phyloP scores from a whole-genome alignment of 2,888 invertebrate species.

The Eurytoma californica region DNA sequence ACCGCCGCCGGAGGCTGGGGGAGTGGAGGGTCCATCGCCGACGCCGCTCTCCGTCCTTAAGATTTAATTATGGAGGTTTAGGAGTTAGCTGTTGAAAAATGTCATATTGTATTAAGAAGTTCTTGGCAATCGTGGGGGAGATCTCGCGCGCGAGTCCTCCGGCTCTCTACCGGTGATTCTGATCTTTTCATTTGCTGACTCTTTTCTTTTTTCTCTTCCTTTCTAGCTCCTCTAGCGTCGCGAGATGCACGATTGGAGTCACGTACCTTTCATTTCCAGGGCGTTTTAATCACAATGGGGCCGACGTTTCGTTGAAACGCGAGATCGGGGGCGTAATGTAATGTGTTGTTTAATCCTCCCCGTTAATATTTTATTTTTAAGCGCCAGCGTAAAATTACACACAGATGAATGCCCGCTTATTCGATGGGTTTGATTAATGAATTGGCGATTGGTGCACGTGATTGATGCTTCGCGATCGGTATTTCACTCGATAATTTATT shows the following conservation, averaged over 20 bases:
- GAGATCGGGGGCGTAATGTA: too few species aligned
- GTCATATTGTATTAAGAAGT: conserved; percentile 51
- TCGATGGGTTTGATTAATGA: too few species aligned
- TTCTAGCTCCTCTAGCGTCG: background rate
- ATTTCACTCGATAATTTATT: too few species aligned
- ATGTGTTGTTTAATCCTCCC: too few species aligned
- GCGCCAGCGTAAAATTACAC: too few species aligned
- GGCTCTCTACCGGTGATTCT: conserved; percentile 9
- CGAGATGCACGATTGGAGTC: background rate
- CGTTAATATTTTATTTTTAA: too few species aligned
- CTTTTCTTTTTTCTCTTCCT: conserved; percentile 4
- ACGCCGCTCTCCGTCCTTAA: conserved; percentile 4
- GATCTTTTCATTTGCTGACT: conserved; percentile 33
- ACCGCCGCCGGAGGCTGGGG: too few species aligned
- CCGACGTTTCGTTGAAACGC: too few species aligned
- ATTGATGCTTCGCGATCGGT: too few species aligned
- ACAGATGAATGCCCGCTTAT: too few species aligned
- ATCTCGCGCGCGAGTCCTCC: conserved; percentile 5
- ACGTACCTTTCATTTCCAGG: conserved; percentile 22
- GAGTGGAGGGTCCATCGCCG: background rate
- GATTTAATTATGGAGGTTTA: conserved; percentile 45
- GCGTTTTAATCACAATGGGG: conserved; percentile 32
- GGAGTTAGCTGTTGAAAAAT: conserved; percentile 44
- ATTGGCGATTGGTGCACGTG: too few species aligned
- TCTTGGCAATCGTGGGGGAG: conserved; percentile 33